These are phyloP conservation scores for Barbus barbus DNA, from an alignment of 2,113 vertebrate species.

Conservation along the genomic window DNA sequence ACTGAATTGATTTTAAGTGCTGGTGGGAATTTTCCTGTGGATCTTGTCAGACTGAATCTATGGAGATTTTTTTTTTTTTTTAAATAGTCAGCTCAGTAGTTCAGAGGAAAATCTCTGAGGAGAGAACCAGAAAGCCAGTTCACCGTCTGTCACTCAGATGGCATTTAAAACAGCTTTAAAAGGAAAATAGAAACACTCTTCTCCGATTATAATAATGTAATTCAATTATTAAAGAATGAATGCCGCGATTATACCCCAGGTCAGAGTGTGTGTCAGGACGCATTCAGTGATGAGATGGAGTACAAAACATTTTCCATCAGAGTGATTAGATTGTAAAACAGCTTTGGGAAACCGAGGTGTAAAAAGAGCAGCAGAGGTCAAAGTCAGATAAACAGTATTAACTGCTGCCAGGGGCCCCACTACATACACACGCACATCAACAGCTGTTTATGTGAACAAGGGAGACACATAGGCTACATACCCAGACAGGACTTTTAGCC, in stretches of 20 bases:
- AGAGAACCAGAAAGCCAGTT: neutral
- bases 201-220: too few species aligned
- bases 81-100: neutral
- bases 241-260: neutral
- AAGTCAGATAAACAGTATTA: slow-evolving; percentile 39
- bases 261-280: neutral
- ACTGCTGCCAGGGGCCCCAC: slow-evolving; percentile 23
- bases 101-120: neutral
- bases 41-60: neutral
- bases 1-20: slow-evolving; percentile 12
- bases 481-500: neutral
- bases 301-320: slow-evolving; percentile 11
- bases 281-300: neutral
- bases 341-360: slow-evolving; percentile 12
- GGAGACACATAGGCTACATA: neutral
- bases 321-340: slow-evolving; percentile 10
- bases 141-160: neutral
- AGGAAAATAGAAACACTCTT: neutral
- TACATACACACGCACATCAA: neutral
- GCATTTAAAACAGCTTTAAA: neutral
- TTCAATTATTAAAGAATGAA: neutral
- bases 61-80: neutral
- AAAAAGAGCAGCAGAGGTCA: slow-evolving; percentile 1
- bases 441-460: neutral
- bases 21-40: neutral